Conservation (phyloP, 2,113 vertebrate species). For the Atrichornis clamosus region DNA sequence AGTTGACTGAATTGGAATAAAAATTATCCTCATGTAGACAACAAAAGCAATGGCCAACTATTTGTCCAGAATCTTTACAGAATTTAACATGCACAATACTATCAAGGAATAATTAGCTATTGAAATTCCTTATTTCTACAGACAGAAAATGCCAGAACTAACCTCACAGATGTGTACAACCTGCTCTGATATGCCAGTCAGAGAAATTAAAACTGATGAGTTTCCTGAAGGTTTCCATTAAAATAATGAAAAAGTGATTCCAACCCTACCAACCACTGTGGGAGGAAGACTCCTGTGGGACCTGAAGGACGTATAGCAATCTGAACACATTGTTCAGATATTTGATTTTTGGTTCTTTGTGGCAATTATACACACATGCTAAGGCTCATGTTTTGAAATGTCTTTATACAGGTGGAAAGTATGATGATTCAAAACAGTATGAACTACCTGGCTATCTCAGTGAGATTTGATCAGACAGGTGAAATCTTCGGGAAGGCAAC, state of each 20-base stretch:
- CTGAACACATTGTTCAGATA: background rate
- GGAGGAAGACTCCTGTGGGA: background rate
- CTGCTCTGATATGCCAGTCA: background rate
- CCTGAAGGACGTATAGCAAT: background rate
- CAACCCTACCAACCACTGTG: fast-evolving
- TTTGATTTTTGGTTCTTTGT: background rate
- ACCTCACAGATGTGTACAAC: background rate
- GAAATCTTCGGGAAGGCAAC: background rate
- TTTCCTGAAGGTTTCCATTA: background rate
- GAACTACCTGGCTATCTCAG: background rate
- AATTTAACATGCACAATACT: background rate
- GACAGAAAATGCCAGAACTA: background rate
- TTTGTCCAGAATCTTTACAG: background rate
- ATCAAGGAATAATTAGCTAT: background rate
- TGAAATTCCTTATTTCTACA: background rate
- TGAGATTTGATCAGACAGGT: background rate
- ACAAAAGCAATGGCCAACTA: background rate
- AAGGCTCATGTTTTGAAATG: background rate
- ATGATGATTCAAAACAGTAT: background rate
- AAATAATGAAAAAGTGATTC: background rate
- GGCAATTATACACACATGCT: background rate
- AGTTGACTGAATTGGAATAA: background rate
- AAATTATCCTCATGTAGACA: background rate
- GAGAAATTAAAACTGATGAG: background rate
- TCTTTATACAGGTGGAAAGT: background rate